Evolutionary conservation across 2,797 vertebrate species (phyloP).

Genomic region (Philypnodon macrostomus): DNA sequence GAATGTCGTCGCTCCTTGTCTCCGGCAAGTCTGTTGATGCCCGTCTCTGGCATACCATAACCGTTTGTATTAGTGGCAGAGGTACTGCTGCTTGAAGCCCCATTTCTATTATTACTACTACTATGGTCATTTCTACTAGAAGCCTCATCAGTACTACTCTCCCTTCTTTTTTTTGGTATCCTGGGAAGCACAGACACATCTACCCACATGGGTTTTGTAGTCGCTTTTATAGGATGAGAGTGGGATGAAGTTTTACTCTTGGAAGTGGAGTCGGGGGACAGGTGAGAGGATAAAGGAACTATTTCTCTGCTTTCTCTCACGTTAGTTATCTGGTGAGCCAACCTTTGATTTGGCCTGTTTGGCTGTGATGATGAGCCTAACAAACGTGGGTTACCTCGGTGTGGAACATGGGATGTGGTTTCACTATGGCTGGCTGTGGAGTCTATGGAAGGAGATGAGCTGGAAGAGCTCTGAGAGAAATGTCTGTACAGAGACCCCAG

Average conservation of each 20-base stretch:
- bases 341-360: conserved; percentile 15
- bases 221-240: conserved; percentile 55
- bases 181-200: conserved; percentile 88
- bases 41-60: conserved; percentile 73
- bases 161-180: conserved; percentile 93
- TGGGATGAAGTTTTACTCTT: conserved; percentile 43
- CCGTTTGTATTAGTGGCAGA: conserved; percentile 37
- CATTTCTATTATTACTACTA: conserved; percentile 31
- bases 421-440: conserved; percentile 23
- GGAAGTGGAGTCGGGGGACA: conserved; percentile 31
- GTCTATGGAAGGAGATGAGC: conserved; percentile 24
- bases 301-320: conserved; percentile 23
- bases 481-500: conserved; percentile 37
- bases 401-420: conserved; percentile 29
- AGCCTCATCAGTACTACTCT: conserved; percentile 40
- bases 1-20: conserved; percentile 74
- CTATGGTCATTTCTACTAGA: conserved; percentile 15
- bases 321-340: conserved; percentile 27
- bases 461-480: conserved; percentile 38
- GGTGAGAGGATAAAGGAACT: conserved; percentile 19
- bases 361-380: conserved; percentile 35
- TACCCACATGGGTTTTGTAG: conserved; percentile 77
- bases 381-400: conserved; percentile 29
- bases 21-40: conserved; percentile 84
- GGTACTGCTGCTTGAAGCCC: conserved; percentile 60